These are phyloP conservation scores for Xyrauchen texanus DNA, from an alignment of 2,113 vertebrate species.

Conservation along the genomic window DNA sequence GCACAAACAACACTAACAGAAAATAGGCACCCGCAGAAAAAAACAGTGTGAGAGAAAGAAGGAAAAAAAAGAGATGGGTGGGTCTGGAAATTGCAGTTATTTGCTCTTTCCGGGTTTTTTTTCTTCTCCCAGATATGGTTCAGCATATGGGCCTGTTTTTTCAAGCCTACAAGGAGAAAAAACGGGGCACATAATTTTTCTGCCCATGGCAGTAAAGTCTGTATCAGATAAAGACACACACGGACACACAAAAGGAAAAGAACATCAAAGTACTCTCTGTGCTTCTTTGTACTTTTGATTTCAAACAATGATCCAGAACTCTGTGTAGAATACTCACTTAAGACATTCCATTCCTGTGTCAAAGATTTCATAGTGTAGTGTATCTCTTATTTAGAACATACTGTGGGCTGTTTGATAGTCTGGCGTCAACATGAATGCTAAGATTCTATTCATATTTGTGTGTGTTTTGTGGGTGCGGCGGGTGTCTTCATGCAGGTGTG, in stretches of 20 bases:
- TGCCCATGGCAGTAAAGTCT: conserved; percentile 29
- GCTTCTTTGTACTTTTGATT: neutral
- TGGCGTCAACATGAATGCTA: conserved; percentile 22
- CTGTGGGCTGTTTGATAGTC: conserved; percentile 32
- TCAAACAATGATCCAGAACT: neutral
- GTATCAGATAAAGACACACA: conserved; percentile 1
- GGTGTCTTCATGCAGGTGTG: conserved; percentile 12
- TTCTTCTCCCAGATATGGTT: conserved; percentile 24
- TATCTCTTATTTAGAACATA: neutral
- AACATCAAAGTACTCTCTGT: conserved; percentile 20
- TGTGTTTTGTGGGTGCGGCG: neutral
- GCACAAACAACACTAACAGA: conserved; percentile 13
- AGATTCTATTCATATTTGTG: conserved; percentile 2
- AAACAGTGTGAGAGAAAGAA: neutral
- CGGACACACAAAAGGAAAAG: neutral
- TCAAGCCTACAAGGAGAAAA: conserved; percentile 18
- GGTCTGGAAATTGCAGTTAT: conserved; percentile 32
- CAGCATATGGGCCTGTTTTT: conserved; percentile 35
- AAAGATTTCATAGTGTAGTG: neutral
- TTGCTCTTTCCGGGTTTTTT: neutral
- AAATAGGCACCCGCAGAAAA: neutral
- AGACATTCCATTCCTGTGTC: conserved; percentile 18
- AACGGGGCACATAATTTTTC: conserved; percentile 27
- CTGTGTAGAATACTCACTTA: neutral
- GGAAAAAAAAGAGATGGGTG: conserved; percentile 1